phyloP scores from a whole-genome alignment of 2,113 vertebrate genomes.

The Menura novaehollandiae region DNA sequence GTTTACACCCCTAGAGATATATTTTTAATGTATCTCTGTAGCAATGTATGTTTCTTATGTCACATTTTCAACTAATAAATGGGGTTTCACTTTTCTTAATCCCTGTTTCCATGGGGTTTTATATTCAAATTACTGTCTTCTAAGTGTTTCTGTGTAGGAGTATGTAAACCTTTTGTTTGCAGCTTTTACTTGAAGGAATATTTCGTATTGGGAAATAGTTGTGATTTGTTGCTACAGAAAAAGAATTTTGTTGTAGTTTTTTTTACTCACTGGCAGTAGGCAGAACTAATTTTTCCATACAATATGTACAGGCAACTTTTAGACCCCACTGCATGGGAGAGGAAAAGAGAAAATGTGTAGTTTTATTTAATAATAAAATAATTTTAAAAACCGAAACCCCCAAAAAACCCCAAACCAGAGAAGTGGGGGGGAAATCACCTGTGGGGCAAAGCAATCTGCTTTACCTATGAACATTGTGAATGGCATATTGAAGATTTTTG shows the following conservation, averaged over 20 bases:
- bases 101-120: background rate
- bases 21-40: background rate
- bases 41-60: background rate
- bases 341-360: background rate
- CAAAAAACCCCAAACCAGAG: background rate
- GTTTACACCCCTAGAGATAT: background rate
- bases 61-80: background rate
- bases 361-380: background rate
- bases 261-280: background rate
- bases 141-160: background rate
- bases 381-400: no score
- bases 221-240: background rate
- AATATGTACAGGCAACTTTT: background rate
- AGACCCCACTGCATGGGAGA: background rate
- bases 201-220: background rate
- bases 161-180: background rate
- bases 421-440: background rate
- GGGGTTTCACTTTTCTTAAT: background rate
- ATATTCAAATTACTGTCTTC: background rate
- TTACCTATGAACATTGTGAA: background rate
- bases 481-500: background rate
- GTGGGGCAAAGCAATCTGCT: background rate
- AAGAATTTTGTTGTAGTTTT: background rate
- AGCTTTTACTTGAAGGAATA: background rate
- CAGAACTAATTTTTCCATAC: background rate